Evolutionary conservation across 2,113 vertebrate species (phyloP).

Genomic region (Lucifuga dentata): DNA sequence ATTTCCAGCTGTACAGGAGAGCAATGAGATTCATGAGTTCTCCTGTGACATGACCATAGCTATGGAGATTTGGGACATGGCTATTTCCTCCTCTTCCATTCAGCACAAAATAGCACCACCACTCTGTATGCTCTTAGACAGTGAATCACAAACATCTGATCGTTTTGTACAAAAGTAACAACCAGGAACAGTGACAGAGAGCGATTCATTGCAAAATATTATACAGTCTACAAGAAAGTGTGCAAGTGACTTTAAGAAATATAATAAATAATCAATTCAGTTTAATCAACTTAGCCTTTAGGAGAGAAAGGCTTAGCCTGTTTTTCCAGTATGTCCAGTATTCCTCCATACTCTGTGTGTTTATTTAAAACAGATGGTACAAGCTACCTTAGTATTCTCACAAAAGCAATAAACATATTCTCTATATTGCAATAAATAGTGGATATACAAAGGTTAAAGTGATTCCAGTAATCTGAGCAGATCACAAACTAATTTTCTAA

Average conservation of each 20-base stretch:
- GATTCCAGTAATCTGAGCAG: neutral
- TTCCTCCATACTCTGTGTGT: slow-evolving; percentile 1
- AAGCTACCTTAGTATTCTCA: neutral
- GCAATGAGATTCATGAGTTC: slow-evolving; percentile 80
- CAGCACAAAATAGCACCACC: slow-evolving; percentile 38
- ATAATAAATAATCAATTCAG: neutral
- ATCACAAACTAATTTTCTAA: slow-evolving; percentile 34
- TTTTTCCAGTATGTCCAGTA: neutral
- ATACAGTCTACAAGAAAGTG: too few species aligned
- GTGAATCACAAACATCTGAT: slow-evolving; percentile 48
- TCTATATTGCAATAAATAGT: neutral
- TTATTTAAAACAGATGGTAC: neutral
- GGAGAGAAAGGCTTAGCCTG: neutral
- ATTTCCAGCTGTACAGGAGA: slow-evolving; percentile 68
- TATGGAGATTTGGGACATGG: slow-evolving; percentile 67
- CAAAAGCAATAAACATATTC: slow-evolving; percentile 14
- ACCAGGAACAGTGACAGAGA: slow-evolving; percentile 8
- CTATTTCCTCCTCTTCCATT: slow-evolving; percentile 54
- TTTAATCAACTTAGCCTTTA: neutral
- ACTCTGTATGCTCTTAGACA: slow-evolving; percentile 41
- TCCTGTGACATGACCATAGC: slow-evolving; percentile 63
- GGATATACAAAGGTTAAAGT: neutral
- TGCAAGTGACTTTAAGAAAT: neutral
- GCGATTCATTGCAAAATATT: neutral
- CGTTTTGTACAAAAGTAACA: slow-evolving; percentile 34